These are phyloP conservation scores for Spodoptera picta DNA, from an alignment of 2,888 invertebrate species.

Conservation along the genomic window DNA sequence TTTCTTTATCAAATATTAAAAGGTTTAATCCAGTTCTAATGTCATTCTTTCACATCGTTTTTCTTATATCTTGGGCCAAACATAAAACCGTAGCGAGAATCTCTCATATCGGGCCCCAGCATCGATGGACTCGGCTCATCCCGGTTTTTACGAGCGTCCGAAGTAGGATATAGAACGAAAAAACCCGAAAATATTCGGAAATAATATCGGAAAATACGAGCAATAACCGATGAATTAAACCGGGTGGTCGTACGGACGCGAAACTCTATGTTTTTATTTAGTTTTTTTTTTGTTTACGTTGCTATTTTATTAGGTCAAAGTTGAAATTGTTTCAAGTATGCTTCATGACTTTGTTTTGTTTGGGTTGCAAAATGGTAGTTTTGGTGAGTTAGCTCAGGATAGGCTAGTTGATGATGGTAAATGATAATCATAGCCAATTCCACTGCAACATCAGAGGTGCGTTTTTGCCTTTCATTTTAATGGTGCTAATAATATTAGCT, in stretches of 20 bases:
- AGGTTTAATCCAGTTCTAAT: too few relatives aligned
- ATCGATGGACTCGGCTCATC: slow-evolving; percentile 82
- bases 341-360: neutral
- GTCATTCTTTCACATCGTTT: neutral
- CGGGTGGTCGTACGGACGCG: slow-evolving; percentile 21
- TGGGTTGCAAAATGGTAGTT: neutral
- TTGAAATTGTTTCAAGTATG: neutral
- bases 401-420: too few relatives aligned
- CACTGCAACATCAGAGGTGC: too few relatives aligned
- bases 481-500: too few relatives aligned
- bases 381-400: neutral
- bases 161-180: slow-evolving; percentile 69
- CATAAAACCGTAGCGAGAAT: slow-evolving; percentile 69
- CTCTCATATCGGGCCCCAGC: slow-evolving; percentile 80
- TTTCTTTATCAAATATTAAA: neutral
- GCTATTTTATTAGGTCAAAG: slow-evolving; percentile 4
- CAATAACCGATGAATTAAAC: slow-evolving; percentile 80
- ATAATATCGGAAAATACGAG: slow-evolving; percentile 81
- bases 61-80: slow-evolving; percentile 47
- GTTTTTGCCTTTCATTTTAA: too few relatives aligned
- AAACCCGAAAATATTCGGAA: slow-evolving; percentile 77
- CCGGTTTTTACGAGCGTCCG: slow-evolving; percentile 80
- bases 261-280: slow-evolving; percentile 9
- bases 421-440: too few relatives aligned
- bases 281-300: slow-evolving; percentile 6